These are phyloP conservation scores for Gyps fulvus DNA, from an alignment of 2,113 vertebrate species.

Conservation along the genomic window DNA sequence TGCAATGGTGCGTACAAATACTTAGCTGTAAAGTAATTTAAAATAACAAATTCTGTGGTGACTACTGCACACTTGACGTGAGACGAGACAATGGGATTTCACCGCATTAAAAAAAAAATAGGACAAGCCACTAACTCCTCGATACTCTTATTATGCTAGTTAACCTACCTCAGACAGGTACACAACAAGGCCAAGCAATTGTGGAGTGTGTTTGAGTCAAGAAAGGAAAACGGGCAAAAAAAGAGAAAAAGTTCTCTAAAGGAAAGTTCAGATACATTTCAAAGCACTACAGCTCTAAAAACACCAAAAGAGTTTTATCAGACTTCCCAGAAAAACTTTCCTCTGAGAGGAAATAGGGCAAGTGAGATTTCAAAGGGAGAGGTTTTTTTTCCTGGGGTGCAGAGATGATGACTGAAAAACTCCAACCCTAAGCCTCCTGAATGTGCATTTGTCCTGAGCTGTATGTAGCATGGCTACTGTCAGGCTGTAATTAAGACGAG, in stretches of 20 bases:
- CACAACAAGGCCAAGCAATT: constrained; percentile 16
- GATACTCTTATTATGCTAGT: not conserved
- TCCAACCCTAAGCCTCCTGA: not conserved
- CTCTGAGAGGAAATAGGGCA: constrained; percentile 50
- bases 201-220: not conserved
- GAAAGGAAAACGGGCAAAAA: not conserved
- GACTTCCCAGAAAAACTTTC: constrained; percentile 35
- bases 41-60: not conserved
- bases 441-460: not conserved
- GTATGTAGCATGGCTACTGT: not conserved
- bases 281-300: constrained; percentile 18
- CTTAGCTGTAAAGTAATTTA: not conserved
- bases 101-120: not conserved
- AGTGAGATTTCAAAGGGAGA: constrained; percentile 36
- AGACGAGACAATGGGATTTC: not conserved
- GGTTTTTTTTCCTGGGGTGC: not conserved
- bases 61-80: not conserved
- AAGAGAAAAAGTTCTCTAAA: not conserved
- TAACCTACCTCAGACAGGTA: not conserved
- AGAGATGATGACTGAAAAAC: constrained; percentile 4
- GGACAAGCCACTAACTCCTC: not conserved
- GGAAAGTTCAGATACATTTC: constrained; percentile 38
- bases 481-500: constrained; percentile 42
- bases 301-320: constrained; percentile 38
- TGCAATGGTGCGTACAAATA: not conserved